phyloP scores from a whole-genome alignment of 2,888 invertebrate genomes.

The Habroteleia sp. region DNA sequence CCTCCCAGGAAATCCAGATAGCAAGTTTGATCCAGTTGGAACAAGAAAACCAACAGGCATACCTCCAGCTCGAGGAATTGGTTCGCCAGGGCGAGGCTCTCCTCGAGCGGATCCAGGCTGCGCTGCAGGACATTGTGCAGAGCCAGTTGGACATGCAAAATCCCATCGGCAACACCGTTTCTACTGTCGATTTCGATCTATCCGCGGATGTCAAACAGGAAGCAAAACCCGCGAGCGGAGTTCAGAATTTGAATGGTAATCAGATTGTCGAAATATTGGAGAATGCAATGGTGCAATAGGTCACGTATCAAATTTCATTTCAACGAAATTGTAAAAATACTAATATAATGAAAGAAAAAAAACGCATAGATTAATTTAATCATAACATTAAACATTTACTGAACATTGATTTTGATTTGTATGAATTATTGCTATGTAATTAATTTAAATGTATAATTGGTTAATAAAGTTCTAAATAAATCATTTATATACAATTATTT shows the following conservation, averaged over 20 bases:
- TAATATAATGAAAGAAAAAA: too few species aligned
- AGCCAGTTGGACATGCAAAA: conserved; percentile 94
- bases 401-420: too few species aligned
- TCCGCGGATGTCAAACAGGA: conserved; percentile 1
- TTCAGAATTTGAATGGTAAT: background rate
- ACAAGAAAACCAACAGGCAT: conserved; percentile 95
- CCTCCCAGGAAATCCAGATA: conserved; percentile 95
- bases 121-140: conserved; percentile 95
- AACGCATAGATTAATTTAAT: too few species aligned
- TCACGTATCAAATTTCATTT: too few species aligned
- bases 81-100: conserved; percentile 93
- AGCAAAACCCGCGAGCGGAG: background rate
- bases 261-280: background rate
- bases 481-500: too few species aligned
- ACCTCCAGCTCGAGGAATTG: conserved; percentile 90
- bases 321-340: too few species aligned
- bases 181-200: background rate
- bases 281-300: conserved; percentile 6
- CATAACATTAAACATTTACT: too few species aligned
- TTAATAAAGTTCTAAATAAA: too few species aligned
- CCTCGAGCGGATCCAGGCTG: conserved; percentile 93
- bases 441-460: too few species aligned
- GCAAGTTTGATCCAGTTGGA: conserved; percentile 90
- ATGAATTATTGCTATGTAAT: too few species aligned
- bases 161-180: conserved; percentile 81